These are phyloP conservation scores for Phyllotreta cruciferae DNA, from an alignment of 2,888 invertebrate genomes.

Conservation along the genomic window DNA sequence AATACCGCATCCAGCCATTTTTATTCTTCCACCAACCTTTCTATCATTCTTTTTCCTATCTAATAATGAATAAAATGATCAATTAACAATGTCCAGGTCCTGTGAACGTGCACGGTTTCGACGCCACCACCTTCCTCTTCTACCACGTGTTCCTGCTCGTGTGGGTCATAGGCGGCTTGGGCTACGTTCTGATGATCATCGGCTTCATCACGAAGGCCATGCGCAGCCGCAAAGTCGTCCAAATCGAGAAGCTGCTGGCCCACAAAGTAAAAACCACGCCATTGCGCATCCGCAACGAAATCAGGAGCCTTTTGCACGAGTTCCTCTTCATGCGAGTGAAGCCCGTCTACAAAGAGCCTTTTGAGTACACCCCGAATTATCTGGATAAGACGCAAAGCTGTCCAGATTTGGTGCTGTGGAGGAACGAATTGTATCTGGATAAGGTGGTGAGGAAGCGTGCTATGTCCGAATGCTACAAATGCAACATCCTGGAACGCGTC, in stretches of 20 bases:
- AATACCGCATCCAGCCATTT: no score
- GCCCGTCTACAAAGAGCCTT: constrained; percentile 71
- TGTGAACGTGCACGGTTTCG: constrained; percentile 62
- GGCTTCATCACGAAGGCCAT: constrained; percentile 83
- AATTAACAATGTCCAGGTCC: constrained; percentile 47
- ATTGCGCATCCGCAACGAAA: constrained; percentile 70
- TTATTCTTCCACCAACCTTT: no score
- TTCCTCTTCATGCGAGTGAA: constrained; percentile 83
- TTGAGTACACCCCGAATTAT: constrained; percentile 59
- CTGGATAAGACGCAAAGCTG: constrained; percentile 70
- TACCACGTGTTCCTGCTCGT: constrained; percentile 84
- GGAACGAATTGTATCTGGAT: constrained; percentile 59
- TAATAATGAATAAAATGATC: no score
- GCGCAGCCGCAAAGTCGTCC: constrained; percentile 76
- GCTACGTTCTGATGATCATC: constrained; percentile 89
- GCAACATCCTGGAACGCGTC: constrained; percentile 70
- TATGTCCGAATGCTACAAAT: constrained; percentile 67
- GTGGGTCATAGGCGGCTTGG: constrained; percentile 92
- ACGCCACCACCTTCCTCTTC: constrained; percentile 68
- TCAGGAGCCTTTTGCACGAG: constrained; percentile 63
- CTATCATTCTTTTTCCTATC: no score
- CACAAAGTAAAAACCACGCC: constrained; percentile 80
- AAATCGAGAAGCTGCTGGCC: constrained; percentile 79
- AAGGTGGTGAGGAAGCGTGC: constrained; percentile 63
- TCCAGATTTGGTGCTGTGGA: constrained; percentile 73